Evolutionary conservation across 2,797 vertebrate genomes (phyloP), one percentile per base, ranked within the genome.

Genomic region (Gallirallus australis): DNA sequence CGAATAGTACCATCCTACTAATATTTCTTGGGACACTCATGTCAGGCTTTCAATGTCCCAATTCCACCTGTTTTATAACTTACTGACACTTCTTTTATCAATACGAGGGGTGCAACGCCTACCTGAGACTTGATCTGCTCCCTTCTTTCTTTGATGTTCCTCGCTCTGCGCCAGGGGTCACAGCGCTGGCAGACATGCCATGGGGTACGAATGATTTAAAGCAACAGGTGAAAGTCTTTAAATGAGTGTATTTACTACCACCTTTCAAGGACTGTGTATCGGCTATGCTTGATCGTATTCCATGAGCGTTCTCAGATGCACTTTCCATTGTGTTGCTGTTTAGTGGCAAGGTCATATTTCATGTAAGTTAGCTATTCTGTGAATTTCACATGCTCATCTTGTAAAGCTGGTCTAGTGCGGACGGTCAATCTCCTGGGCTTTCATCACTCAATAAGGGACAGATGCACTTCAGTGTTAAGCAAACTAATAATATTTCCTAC

Each of bases 171-270:
- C 68, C 79, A 85, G 81, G 80, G 97, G 94, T 98, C 96, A 97
- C 25, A 53, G 87, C 45, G 81, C 86, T 89, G 66, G 86, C 95
- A 94, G 94, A 96, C 94, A 69, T 61, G 71, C 89, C 83, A 75
- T 21, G 82, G 48, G 71, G 19, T 89, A 95, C 59, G 81, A 94
- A 85, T 98, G 96, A 98, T 97, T 97, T 97, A 98, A 92, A 94
- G 91, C 91, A 97, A 96, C 98, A 98, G 97, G 97, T 98, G 98
- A 97, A 97, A 97, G 96, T 95, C 96, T 94, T 97, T 94, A 94
- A 95, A 95, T 48, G 76, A 91, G 82, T 83, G 72, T 92, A 93
- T 96, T 97, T 97, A 91, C 87, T 90, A 86, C 92, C 73, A 94
- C 85, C 79, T 97, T 96, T 94, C 95, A 95, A 95, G 90, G 93